These are phyloP conservation scores for Aurelia aurita DNA, from an alignment of 30 jellyfish, hydroid and myxozoan species.

Conservation along the genomic window DNA sequence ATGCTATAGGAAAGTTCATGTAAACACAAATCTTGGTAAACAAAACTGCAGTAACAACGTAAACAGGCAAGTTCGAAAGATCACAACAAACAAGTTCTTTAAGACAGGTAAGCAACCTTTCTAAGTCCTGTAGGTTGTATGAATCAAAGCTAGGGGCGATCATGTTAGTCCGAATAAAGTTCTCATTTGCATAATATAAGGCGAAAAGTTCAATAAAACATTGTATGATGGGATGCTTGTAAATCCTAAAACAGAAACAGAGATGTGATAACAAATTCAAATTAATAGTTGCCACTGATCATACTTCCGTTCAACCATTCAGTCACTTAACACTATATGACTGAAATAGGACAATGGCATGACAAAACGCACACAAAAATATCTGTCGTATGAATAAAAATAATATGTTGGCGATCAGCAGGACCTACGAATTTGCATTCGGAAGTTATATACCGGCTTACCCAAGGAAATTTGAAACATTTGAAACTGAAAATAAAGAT, in stretches of 20 bases:
- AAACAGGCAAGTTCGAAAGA: not conserved
- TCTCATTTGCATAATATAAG: slow-evolving; percentile 34
- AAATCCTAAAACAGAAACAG: slow-evolving; percentile 65
- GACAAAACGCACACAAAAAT: too few relatives aligned
- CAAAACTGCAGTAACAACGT: not conserved
- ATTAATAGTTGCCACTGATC: not conserved
- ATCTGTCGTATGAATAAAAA: too few relatives aligned
- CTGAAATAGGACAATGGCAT: too few relatives aligned
- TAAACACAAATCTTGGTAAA: not conserved
- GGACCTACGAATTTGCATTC: too few relatives aligned
- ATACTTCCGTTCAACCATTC: too few relatives aligned
- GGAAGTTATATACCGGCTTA: too few relatives aligned
- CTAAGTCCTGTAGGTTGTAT: slow-evolving; percentile 22
- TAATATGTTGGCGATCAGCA: too few relatives aligned
- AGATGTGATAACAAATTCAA: slow-evolving; percentile 14
- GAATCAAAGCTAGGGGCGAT: slow-evolving; percentile 28
- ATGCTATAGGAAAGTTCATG: slow-evolving; percentile 1
- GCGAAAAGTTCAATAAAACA: slow-evolving; percentile 66
- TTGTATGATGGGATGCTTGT: slow-evolving; percentile 55
- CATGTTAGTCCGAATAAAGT: slow-evolving; percentile 41
- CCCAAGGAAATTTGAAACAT: too few relatives aligned
- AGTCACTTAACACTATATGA: too few relatives aligned
- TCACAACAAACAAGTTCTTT: slow-evolving; percentile 17
- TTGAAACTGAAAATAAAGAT: too few relatives aligned
- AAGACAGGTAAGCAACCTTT: not conserved